Evolutionary conservation across 1,140 invertebrate genomes (phyloP).

Genomic region (Augochlora pura): DNA sequence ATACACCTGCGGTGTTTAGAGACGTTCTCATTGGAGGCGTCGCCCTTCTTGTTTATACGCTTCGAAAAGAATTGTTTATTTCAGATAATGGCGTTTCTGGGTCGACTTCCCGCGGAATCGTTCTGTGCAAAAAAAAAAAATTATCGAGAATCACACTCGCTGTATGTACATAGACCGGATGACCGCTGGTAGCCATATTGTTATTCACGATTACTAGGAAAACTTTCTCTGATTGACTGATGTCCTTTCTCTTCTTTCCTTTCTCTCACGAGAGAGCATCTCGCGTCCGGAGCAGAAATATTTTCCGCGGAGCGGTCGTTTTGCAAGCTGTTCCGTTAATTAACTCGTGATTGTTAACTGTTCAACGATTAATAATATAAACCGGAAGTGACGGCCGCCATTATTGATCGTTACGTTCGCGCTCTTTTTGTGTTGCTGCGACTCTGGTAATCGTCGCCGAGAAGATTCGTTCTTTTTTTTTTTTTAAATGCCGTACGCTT

Average conservation of each 20-base stretch:
- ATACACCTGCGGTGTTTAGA: too few relatives aligned
- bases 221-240: conserved; percentile 19
- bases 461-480: too few relatives aligned
- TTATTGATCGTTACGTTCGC: conserved; percentile 21
- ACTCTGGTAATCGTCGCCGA: too few relatives aligned
- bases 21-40: too few relatives aligned
- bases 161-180: conserved; percentile 45
- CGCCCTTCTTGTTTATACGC: too few relatives aligned
- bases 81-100: not conserved
- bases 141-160: conserved; percentile 2
- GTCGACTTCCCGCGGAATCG: not conserved
- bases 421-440: conserved; percentile 40
- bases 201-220: conserved; percentile 36
- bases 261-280: conserved; percentile 33
- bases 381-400: not conserved
- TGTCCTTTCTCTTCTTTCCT: conserved; percentile 46
- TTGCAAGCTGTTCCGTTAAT: too few relatives aligned
- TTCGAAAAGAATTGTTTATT: too few relatives aligned
- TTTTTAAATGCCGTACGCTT: too few relatives aligned
- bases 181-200: conserved; percentile 41
- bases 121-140: not conserved
- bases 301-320: not conserved
- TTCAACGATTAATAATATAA: too few relatives aligned
- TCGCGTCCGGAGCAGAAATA: not conserved
- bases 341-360: too few relatives aligned